These are phyloP conservation scores for Loris lydekkerianus DNA, from an alignment of 2,797 vertebrate species.

Conservation along the genomic window DNA sequence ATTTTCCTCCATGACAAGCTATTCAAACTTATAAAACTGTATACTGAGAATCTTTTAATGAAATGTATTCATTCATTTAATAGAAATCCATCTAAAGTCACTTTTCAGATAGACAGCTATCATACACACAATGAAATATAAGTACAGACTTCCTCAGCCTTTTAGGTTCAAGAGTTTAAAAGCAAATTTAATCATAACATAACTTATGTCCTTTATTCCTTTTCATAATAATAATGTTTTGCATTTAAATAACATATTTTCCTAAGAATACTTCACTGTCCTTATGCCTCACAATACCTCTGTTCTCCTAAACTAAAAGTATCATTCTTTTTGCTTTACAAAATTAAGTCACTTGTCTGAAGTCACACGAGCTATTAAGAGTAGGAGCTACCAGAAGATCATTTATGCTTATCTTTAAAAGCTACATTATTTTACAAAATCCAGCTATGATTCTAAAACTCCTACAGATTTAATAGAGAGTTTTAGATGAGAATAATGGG, in stretches of 20 bases:
- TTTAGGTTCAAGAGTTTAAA: conserved; percentile 71
- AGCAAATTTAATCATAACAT: conserved; percentile 66
- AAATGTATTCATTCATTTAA: conserved; percentile 65
- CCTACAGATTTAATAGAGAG: conserved; percentile 21
- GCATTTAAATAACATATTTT: conserved; percentile 68
- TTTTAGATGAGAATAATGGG: neutral
- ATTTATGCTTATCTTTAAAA: conserved; percentile 40
- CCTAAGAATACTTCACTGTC: conserved; percentile 60
- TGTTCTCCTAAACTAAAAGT: conserved; percentile 45
- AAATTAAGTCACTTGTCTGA: conserved; percentile 73
- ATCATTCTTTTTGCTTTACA: conserved; percentile 65
- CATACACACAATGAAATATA: neutral
- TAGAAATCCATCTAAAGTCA: conserved; percentile 60
- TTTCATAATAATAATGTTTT: conserved; percentile 63
- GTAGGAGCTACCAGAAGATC: neutral
- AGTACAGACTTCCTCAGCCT: neutral
- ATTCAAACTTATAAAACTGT: conserved; percentile 41
- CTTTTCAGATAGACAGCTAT: conserved; percentile 38
- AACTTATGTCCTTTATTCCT: conserved; percentile 52
- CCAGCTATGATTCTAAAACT: neutral
- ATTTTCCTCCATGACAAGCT: neutral
- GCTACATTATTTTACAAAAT: conserved; percentile 36
- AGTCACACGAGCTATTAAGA: conserved; percentile 37
- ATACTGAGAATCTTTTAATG: conserved; percentile 16
- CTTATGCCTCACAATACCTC: conserved; percentile 1